A percentile compares a stretch with the other conserved stretches of the same genome.
phyloP scores from a whole-genome alignment of 2,888 invertebrate genomes.

The Adela reaumurella region DNA sequence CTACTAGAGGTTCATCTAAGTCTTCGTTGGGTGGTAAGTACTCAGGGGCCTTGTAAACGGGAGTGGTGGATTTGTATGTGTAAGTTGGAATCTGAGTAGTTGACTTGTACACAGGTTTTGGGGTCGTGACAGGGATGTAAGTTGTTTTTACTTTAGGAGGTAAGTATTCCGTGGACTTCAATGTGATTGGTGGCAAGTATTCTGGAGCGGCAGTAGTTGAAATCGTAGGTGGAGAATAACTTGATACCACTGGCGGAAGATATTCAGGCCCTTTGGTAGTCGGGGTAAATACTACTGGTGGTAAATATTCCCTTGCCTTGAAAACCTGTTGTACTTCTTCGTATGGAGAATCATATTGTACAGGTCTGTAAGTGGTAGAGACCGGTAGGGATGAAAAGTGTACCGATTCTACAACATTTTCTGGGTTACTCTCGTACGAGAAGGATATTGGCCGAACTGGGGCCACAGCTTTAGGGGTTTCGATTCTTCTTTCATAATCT shows the following conservation, averaged over 20 bases:
- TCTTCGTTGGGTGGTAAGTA: slow-evolving; percentile 18
- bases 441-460: slow-evolving; percentile 21
- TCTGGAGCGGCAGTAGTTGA: slow-evolving; percentile 17
- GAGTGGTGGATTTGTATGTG: slow-evolving; percentile 24
- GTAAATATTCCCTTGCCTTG: slow-evolving; percentile 40
- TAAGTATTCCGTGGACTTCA: slow-evolving; percentile 3
- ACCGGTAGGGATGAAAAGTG: slow-evolving; percentile 26
- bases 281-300: slow-evolving; percentile 25
- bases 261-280: background rate
- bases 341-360: slow-evolving; percentile 27
- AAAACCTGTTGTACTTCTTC: slow-evolving; percentile 40
- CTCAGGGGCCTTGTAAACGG: slow-evolving; percentile 25
- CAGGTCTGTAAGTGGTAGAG: slow-evolving; percentile 26
- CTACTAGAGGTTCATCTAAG: background rate
- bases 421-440: slow-evolving; percentile 26
- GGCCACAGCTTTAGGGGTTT: slow-evolving; percentile 7
- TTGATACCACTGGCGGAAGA: slow-evolving; percentile 20
- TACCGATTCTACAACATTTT: slow-evolving; percentile 24
- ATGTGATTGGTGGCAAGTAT: slow-evolving; percentile 5
- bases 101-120: slow-evolving; percentile 16
- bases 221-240: slow-evolving; percentile 21
- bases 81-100: slow-evolving; percentile 13
- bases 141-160: slow-evolving; percentile 6
- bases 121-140: slow-evolving; percentile 18
- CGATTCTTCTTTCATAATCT: background rate